Percentiles rank a stretch among this genome's conserved stretches.
phyloP scores from a whole-genome alignment of 2,888 invertebrate species.

The Lepidochitona cinerea region DNA sequence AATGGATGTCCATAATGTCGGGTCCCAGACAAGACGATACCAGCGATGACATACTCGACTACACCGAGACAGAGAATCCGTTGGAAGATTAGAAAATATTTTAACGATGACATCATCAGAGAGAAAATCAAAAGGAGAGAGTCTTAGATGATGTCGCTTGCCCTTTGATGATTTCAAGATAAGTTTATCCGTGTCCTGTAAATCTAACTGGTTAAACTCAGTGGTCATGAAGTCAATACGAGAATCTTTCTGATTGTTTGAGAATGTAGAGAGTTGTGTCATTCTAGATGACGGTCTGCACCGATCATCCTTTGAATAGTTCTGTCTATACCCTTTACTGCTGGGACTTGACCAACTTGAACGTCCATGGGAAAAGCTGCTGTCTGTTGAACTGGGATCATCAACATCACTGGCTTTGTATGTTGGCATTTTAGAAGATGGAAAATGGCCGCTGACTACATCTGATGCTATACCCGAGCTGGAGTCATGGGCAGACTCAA shows the following conservation, averaged over 20 bases:
- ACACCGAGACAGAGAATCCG: constrained; percentile 80
- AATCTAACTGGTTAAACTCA: constrained; percentile 36
- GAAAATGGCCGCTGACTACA: constrained; percentile 39
- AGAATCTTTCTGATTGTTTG: not conserved
- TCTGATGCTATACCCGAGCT: constrained; percentile 68
- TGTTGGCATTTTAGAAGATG: constrained; percentile 44
- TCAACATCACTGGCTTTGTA: constrained; percentile 39
- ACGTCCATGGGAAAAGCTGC: constrained; percentile 25
- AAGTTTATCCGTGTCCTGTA: constrained; percentile 43
- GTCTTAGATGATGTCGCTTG: constrained; percentile 38
- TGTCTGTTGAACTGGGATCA: constrained; percentile 40
- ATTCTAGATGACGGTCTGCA: constrained; percentile 10
- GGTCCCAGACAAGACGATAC: constrained; percentile 84
- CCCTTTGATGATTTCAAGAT: constrained; percentile 36
- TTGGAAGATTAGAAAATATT: constrained; percentile 81
- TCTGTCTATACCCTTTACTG: not conserved
- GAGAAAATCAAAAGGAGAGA: constrained; percentile 69
- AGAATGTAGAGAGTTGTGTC: not conserved
- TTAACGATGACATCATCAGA: constrained; percentile 80
- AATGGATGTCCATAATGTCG: constrained; percentile 81
- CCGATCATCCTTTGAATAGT: not conserved
- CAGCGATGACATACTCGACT: constrained; percentile 84
- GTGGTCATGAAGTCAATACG: constrained; percentile 29
- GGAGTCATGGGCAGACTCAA: constrained; percentile 57
- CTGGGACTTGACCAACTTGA: constrained; percentile 3